These are phyloP conservation scores for Caerostris darwini DNA, from an alignment of 1,140 invertebrate genomes.

Conservation along the genomic window DNA sequence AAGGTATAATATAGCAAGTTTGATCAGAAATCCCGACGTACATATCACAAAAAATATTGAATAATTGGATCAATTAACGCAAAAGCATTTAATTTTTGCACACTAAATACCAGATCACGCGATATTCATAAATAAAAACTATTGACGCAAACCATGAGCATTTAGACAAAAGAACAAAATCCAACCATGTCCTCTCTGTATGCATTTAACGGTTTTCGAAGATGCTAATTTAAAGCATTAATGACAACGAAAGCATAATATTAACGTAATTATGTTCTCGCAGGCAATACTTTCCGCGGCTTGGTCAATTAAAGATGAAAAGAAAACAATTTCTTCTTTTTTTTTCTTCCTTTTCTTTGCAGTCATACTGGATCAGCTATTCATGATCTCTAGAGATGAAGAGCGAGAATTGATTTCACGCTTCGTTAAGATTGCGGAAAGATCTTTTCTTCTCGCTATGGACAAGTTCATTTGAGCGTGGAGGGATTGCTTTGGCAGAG, in stretches of 20 bases:
- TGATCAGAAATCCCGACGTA: too few relatives aligned
- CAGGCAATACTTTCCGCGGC: not conserved
- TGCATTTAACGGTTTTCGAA: conserved; percentile 25
- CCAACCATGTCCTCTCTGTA: not conserved
- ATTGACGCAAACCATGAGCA: not conserved
- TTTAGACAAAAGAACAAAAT: not conserved
- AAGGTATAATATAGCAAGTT: too few relatives aligned
- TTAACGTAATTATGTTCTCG: conserved; percentile 28
- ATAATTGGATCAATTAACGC: not conserved
- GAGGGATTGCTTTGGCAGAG: not conserved
- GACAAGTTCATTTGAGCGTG: not conserved
- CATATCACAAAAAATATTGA: too few relatives aligned
- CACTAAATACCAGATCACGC: not conserved
- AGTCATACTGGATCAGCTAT: conserved; percentile 6
- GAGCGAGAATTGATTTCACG: not conserved
- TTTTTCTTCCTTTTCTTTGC: not conserved
- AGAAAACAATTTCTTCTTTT: not conserved
- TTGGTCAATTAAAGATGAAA: conserved; percentile 28
- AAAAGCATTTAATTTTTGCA: not conserved
- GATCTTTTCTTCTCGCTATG: conserved; percentile 6
- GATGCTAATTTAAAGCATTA: conserved; percentile 27
- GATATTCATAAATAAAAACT: not conserved
- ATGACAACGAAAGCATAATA: conserved; percentile 18
- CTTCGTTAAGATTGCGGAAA: conserved; percentile 25
- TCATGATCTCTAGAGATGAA: not conserved